Percentiles rank a stretch among this genome's conserved stretches.
These are phyloP conservation scores for Stegophylla sp. DNA, from an alignment of 2,888 invertebrate genomes.

Conservation along the genomic window DNA sequence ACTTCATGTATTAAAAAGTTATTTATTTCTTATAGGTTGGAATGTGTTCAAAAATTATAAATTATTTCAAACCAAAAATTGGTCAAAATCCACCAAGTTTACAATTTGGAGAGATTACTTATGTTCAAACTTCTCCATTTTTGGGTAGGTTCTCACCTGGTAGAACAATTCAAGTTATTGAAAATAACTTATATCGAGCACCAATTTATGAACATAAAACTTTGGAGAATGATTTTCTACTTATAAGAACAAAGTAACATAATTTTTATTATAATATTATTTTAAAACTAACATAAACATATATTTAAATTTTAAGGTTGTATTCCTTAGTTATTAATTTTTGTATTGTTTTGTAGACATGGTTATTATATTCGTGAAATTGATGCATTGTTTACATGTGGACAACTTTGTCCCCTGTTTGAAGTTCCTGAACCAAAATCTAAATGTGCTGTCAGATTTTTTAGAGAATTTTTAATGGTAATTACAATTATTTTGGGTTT, in stretches of 20 bases:
- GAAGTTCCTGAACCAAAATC: slow-evolving; percentile 99
- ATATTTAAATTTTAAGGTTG: too few species aligned
- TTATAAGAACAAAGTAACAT: slow-evolving; percentile 82
- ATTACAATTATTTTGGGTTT: slow-evolving; percentile 50
- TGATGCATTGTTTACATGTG: slow-evolving; percentile 88
- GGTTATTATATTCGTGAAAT: slow-evolving; percentile 90
- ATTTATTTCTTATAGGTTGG: slow-evolving; percentile 71
- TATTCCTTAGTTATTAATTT: slow-evolving; percentile 22
- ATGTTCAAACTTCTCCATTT: slow-evolving; percentile 97
- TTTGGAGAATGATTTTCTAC: slow-evolving; percentile 82
- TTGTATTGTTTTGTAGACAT: slow-evolving; percentile 67
- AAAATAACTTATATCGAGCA: slow-evolving; percentile 96
- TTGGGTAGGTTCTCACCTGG: slow-evolving; percentile 93
- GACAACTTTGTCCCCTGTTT: slow-evolving; percentile 94
- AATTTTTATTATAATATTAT: neutral
- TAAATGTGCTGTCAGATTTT: slow-evolving; percentile 96
- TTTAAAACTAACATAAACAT: too few species aligned
- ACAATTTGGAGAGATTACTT: slow-evolving; percentile 91
- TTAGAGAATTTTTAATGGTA: slow-evolving; percentile 94
- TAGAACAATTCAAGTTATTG: slow-evolving; percentile 90
- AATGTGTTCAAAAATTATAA: slow-evolving; percentile 98
- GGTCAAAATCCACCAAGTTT: slow-evolving; percentile 88
- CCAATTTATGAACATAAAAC: slow-evolving; percentile 91
- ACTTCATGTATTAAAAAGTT: too few species aligned
- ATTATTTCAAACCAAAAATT: slow-evolving; percentile 96